phyloP scores from a whole-genome alignment of 1,140 invertebrate genomes.

The Drosophila lowei region DNA sequence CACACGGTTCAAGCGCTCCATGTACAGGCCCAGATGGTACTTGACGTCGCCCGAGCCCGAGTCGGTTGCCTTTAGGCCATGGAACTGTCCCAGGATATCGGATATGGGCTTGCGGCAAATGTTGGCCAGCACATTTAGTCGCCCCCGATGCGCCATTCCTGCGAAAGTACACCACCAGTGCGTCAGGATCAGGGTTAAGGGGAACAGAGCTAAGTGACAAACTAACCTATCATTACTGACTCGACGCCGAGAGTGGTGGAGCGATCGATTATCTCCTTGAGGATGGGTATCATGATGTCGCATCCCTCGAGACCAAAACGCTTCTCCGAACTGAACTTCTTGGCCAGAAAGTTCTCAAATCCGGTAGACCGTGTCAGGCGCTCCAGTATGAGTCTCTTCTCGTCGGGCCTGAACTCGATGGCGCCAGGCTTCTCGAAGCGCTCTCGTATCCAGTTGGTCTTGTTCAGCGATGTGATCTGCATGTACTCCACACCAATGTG shows the following conservation, averaged over 20 bases:
- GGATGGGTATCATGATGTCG: constrained; percentile 93
- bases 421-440: constrained; percentile 89
- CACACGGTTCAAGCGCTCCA: constrained; percentile 90
- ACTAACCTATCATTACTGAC: constrained; percentile 83
- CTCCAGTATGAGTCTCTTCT: constrained; percentile 61
- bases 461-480: constrained; percentile 91
- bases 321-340: constrained; percentile 95
- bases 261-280: constrained; percentile 94
- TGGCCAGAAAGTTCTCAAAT: constrained; percentile 94
- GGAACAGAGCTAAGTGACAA: too few species aligned
- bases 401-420: constrained; percentile 28
- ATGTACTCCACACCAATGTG: constrained; percentile 94
- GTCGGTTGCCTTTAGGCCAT: constrained; percentile 89
- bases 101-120: constrained; percentile 93
- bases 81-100: constrained; percentile 94
- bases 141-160: constrained; percentile 96
- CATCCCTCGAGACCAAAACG: constrained; percentile 96
- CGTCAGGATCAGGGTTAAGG: too few species aligned
- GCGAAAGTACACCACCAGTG: constrained; percentile 85
- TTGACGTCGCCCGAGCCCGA: constrained; percentile 96
- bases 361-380: constrained; percentile 58
- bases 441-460: constrained; percentile 91
- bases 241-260: constrained; percentile 91
- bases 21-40: constrained; percentile 95
- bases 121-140: constrained; percentile 95